Percentiles rank a stretch among this genome's conserved stretches.
These are phyloP conservation scores for Brachionus sp. DNA, from an alignment of 1,140 invertebrate genomes.

Conservation along the genomic window DNA sequence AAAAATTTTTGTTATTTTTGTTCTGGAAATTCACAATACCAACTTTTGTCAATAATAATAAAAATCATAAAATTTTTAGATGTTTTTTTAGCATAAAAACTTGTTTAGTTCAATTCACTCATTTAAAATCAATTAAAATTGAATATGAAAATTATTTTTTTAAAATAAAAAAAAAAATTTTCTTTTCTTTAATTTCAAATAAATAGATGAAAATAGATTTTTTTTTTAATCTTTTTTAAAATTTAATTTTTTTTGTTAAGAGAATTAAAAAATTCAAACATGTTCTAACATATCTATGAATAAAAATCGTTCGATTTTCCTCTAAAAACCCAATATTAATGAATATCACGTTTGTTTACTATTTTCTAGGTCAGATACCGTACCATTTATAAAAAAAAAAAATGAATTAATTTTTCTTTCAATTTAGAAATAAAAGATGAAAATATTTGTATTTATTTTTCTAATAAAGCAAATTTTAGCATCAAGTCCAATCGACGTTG, in stretches of 20 bases:
- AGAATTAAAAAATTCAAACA: neutral
- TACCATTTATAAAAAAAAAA: neutral
- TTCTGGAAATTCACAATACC: no score
- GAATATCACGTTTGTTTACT: neutral
- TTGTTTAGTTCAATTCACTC: no score
- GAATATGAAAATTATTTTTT: no score
- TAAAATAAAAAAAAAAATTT: no score
- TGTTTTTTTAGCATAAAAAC: no score
- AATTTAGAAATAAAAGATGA: neutral
- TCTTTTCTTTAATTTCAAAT: neutral
- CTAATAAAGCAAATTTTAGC: neutral
- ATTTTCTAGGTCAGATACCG: neutral
- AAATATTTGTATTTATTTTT: neutral
- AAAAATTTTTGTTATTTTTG: no score
- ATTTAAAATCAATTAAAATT: no score
- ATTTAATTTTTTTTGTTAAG: neutral
- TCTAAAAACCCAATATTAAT: neutral
- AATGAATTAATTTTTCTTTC: neutral
- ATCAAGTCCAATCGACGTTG: conserved; percentile 50
- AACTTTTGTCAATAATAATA: no score
- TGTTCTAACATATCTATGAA: neutral
- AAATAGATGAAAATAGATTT: neutral
- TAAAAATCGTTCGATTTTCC: neutral
- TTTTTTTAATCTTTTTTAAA: neutral
- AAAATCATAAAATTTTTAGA: no score